Evolutionary conservation across 1,140 invertebrate genomes (phyloP).

Genomic region (Drosophila grimshawi): DNA sequence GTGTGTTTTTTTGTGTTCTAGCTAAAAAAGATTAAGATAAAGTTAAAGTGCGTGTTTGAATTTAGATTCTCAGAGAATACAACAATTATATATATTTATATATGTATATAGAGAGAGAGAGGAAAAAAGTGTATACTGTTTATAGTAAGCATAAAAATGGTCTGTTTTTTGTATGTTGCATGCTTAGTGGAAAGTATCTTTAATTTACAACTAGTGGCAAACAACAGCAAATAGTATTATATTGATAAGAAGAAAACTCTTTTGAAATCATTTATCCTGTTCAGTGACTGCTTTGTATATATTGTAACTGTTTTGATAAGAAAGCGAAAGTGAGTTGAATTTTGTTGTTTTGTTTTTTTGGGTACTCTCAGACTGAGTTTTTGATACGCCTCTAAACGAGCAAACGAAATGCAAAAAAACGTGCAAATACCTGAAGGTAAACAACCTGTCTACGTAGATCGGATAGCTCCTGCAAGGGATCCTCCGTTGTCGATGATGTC

Average conservation of each 20-base stretch:
- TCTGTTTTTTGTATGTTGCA: conserved; percentile 37
- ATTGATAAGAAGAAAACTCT: conserved; percentile 20
- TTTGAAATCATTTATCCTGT: conserved; percentile 43
- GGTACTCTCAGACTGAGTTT: conserved; percentile 44
- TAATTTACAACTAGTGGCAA: conserved; percentile 1
- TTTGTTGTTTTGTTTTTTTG: neutral
- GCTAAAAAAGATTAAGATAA: conserved; percentile 9
- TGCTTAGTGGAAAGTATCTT: conserved; percentile 30
- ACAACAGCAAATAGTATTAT: conserved; percentile 59
- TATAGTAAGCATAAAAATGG: conserved; percentile 45
- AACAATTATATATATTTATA: conserved; percentile 19
- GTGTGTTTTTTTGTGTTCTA: conserved; percentile 15
- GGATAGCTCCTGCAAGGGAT: conserved; percentile 88
- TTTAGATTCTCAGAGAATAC: conserved; percentile 25
- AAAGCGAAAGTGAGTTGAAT: conserved; percentile 36
- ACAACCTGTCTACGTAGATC: conserved; percentile 91
- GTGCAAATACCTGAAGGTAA: conserved; percentile 89
- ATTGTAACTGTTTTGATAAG: conserved; percentile 9
- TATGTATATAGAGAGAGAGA: conserved; percentile 19
- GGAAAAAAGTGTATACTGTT: conserved; percentile 15
- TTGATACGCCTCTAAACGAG: conserved; percentile 42
- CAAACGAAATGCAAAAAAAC: conserved; percentile 77
- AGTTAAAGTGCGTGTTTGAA: conserved; percentile 41
- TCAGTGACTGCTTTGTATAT: conserved; percentile 24
- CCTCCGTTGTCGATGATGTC: conserved; percentile 84